Evolutionary conservation across 1,140 invertebrate genomes (phyloP).

Genomic region (Sycobia sp.): DNA sequence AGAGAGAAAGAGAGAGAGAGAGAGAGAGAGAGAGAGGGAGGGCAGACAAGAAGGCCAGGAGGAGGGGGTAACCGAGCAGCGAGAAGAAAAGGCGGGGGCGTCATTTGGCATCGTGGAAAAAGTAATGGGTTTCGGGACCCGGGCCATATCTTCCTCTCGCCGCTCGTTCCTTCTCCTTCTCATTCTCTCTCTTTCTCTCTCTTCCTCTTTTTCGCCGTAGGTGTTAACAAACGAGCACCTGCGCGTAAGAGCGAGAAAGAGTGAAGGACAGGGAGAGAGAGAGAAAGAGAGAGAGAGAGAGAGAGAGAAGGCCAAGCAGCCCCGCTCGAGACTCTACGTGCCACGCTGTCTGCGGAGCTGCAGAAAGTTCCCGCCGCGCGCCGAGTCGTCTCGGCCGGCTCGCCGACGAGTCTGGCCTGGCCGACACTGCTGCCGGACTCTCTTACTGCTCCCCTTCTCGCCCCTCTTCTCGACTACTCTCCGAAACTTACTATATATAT

Average conservation of each 20-base stretch:
- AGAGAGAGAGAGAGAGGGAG: background rate
- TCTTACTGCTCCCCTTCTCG: too few relatives aligned
- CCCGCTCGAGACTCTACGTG: background rate
- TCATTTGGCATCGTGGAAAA: constrained; percentile 37
- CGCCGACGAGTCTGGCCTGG: background rate
- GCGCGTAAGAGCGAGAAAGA: too few relatives aligned
- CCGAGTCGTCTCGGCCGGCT: background rate
- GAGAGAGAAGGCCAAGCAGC: too few relatives aligned
- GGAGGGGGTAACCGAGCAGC: background rate
- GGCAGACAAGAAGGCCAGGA: background rate
- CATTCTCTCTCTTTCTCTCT: too few relatives aligned
- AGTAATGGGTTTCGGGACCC: constrained; percentile 34
- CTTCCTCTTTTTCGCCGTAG: constrained; percentile 26
- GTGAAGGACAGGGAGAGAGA: too few relatives aligned
- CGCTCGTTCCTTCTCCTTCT: too few relatives aligned
- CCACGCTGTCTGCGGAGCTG: constrained; percentile 31
- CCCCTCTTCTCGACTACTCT: too few relatives aligned
- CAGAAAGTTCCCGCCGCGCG: background rate
- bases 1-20: constrained; percentile 2
- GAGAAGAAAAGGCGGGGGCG: constrained; percentile 27
- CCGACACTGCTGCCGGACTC: background rate
- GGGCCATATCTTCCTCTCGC: background rate
- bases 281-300: too few relatives aligned
- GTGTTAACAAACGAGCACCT: constrained; percentile 38
- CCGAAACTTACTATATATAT: too few relatives aligned